Base-by-base conservation (phyloP, 2,888 invertebrate species). In the Drosophila pseudotalamancana region DNA sequence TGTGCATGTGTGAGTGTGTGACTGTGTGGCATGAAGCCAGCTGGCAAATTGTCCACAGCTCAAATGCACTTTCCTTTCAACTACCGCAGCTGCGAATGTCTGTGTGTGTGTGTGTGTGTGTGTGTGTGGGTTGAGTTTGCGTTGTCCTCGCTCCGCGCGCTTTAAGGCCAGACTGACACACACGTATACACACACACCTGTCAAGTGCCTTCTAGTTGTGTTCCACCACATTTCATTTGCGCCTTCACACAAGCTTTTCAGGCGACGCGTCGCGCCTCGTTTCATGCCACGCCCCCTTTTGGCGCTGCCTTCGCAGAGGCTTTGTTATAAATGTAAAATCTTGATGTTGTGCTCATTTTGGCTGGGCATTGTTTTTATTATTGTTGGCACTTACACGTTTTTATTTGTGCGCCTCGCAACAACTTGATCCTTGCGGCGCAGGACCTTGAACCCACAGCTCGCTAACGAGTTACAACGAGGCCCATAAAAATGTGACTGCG, bases 321-420 rank as follows among this genome's bases (percentile, higher is more conserved):
- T 42, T 37, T 5, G 49, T 56, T 29, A 32, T 31, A 53, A 68
- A 57, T 62, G 72, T 61, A 31, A 66, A 86, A 70, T 73, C 76
- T 73, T 87, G 68, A 66, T 77, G 68, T 53, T 71, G 77, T 68
- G 76, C 78, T 74, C 81, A 66, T 71, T 69, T 77, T 40, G 59
- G 39, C 59, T 49, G 35, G 62, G 53, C 72, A 71, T 81, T 84
- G 85, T 80, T 87, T 85, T 86, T 85, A 67, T 81, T 83, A 63
- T 79, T 75, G 81, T 67, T 77, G 74, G 60, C 72, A 67, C 71
- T 81, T 77, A 53, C 57, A 61, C 62, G 67, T 57, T 69, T 75
- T 68, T 73, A 50, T 62, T 59, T 75, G 63, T 62, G 57, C 43
- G 39, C 55, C 42, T 32, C 59, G 37, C 49, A 57, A 50, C 68